A percentile compares a stretch with the other conserved stretches of the same genome.
Conservation (phyloP, 2,888 invertebrate genomes). For the Pedicia rivosa region DNA sequence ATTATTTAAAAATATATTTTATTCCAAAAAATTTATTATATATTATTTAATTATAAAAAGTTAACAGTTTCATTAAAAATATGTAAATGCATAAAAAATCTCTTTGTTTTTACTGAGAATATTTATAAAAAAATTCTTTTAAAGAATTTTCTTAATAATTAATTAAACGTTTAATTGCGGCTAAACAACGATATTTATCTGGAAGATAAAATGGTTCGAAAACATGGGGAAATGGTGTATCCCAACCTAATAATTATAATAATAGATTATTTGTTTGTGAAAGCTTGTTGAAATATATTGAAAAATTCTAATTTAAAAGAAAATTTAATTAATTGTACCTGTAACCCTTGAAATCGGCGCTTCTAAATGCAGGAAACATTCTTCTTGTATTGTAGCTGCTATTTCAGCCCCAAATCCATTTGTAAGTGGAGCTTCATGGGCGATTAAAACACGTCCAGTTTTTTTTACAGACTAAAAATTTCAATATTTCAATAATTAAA, state of each 20-base stretch:
- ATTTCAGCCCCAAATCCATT: conserved; percentile 93
- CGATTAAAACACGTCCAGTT: conserved; percentile 78
- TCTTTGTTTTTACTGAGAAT: background rate
- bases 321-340: too few species aligned
- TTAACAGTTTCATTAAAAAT: too few species aligned
- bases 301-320: too few species aligned
- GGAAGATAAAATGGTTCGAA: conserved; percentile 95
- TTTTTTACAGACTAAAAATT: conserved; percentile 82
- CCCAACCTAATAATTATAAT: too few species aligned
- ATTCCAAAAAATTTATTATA: too few species aligned
- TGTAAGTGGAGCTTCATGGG: conserved; percentile 94
- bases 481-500: background rate
- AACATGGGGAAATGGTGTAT: conserved; percentile 94
- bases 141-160: conserved; percentile 41
- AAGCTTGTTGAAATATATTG: too few species aligned
- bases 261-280: too few species aligned
- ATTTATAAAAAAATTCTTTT: background rate
- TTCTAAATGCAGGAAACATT: conserved; percentile 89
- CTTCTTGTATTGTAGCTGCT: conserved; percentile 81
- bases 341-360: conserved; percentile 80
- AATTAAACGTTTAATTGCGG: conserved; percentile 59
- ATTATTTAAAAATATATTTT: too few species aligned
- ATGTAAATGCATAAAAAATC: too few species aligned
- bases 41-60: too few species aligned
- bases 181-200: conserved; percentile 79